Percentiles rank a stretch among this genome's conserved stretches.
Evolutionary conservation across 2,113 vertebrate species (phyloP).

Genomic region (Oreochromis niloticus): DNA sequence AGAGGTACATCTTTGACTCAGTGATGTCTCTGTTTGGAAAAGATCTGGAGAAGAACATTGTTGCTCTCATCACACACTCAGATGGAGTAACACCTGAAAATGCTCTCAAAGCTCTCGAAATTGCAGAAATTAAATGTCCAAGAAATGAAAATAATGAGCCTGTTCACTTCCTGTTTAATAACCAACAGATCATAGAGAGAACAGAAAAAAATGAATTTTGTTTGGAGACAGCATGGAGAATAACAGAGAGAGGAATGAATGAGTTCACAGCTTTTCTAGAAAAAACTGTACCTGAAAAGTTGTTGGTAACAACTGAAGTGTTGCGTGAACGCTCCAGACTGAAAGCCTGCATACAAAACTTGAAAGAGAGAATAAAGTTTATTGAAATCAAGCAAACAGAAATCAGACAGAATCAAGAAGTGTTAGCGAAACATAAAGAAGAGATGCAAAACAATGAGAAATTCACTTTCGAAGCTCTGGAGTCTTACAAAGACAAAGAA

Average conservation of each 20-base stretch:
- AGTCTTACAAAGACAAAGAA: fast-evolving
- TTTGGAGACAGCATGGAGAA: not conserved
- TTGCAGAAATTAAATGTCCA: no score
- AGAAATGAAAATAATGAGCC: no score
- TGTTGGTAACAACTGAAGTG: fast-evolving
- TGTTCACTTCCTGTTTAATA: not conserved
- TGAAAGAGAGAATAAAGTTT: fast-evolving
- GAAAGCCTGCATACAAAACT: fast-evolving
- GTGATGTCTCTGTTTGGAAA: no score
- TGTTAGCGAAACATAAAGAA: fast-evolving
- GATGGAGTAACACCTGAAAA: no score
- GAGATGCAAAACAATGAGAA: not conserved
- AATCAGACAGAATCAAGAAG: fast-evolving
- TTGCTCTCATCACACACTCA: no score
- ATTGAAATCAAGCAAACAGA: fast-evolving
- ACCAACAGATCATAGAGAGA: not conserved
- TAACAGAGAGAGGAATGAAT: not conserved
- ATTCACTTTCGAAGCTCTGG: fast-evolving
- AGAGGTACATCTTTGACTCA: no score
- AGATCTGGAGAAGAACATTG: no score
- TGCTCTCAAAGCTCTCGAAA: no score
- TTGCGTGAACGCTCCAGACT: fast-evolving
- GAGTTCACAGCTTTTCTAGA: fast-evolving
- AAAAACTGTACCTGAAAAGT: not conserved
- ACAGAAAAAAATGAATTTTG: fast-evolving